Evolutionary conservation across 2,888 invertebrate species (phyloP), one percentile per base, ranked within the genome.

Genomic region (Sarcophaga caerulescens): DNA sequence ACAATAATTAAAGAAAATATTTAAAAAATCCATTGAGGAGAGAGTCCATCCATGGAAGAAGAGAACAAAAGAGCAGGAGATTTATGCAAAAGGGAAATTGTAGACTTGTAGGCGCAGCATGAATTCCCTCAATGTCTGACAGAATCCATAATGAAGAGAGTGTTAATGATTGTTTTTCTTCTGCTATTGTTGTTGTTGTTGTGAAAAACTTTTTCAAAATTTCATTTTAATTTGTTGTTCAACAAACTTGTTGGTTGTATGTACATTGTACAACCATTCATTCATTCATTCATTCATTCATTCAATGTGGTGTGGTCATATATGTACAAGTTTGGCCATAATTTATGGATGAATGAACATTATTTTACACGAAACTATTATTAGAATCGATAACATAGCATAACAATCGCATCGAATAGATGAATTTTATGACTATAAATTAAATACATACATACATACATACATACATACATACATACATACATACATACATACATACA

Each of bases 81-180:
- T 84, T 86, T 86, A 86, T 84, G 84, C 81, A 78, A 81, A 86
- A 79, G 84, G 86, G 84, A 86, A 84, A 84, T 78, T 78, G 75
- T 78, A 86, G 86, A 86, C 84, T 78, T 71, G 3, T 47, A 86
- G 86, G 78, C 84, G 81, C 86, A 86, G 86, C 86, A 86, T 84
- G 86, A 86, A 68, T 69, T 84, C 77, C 86, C 86, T 84, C 84
- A 81, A 75, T 81, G 81, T 84, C 86, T 86, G 84, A 68, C 75
- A 74, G 47, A 19, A 52, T 1, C 65, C n/a, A 60, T 81, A 75
- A 59, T 62, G 23, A 35, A 35, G 35, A 62, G 75, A 81, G 75
- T 82, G 82, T 75, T 82, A 79, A 75, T 69, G 70, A 70, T 70
- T 66, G n/a, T 62, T 63, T 19, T 57, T 74, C 35, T 65, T 35